Percentiles rank a stretch among this genome's conserved stretches.
phyloP scores from a whole-genome alignment of 2,113 vertebrate species.

The Clarias magur region DNA sequence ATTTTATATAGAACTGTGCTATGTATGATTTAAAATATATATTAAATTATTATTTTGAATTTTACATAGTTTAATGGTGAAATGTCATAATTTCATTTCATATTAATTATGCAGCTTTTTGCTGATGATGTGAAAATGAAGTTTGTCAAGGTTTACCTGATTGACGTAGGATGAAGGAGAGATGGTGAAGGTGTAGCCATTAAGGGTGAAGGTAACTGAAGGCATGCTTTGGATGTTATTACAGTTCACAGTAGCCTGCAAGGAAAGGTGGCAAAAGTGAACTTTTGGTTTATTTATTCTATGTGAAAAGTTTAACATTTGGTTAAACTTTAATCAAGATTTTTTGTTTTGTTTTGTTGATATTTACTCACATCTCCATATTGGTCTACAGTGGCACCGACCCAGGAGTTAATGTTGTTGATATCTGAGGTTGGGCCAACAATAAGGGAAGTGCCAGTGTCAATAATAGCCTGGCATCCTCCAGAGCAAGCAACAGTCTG shows the following conservation, averaged over 20 bases:
- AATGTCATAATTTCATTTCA: not conserved
- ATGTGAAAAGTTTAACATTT: not conserved
- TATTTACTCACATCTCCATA: slow-evolving; percentile 64
- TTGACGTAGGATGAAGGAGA: slow-evolving; percentile 61
- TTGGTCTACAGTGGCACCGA: slow-evolving; percentile 61
- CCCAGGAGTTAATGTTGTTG: slow-evolving; percentile 61
- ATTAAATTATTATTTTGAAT: not conserved
- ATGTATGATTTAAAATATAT: not conserved
- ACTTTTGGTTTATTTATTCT: not conserved
- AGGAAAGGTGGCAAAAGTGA: not conserved
- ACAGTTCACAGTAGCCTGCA: slow-evolving; percentile 63
- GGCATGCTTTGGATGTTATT: slow-evolving; percentile 64
- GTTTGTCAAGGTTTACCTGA: slow-evolving; percentile 50
- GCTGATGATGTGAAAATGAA: not conserved
- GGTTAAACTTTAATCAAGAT: not conserved
- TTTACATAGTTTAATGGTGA: no score
- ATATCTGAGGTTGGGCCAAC: slow-evolving; percentile 66
- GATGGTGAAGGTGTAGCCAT: slow-evolving; percentile 58
- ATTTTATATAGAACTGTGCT: not conserved
- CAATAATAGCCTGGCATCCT: slow-evolving; percentile 68
- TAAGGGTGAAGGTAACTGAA: slow-evolving; percentile 65
- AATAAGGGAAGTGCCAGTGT: slow-evolving; percentile 70
- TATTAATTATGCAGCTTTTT: not conserved
- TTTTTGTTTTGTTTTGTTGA: no score
- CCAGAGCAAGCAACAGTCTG: slow-evolving; percentile 61